Conservation (phyloP, 1,140 invertebrate species). For the Tetramorium alpestre region DNA sequence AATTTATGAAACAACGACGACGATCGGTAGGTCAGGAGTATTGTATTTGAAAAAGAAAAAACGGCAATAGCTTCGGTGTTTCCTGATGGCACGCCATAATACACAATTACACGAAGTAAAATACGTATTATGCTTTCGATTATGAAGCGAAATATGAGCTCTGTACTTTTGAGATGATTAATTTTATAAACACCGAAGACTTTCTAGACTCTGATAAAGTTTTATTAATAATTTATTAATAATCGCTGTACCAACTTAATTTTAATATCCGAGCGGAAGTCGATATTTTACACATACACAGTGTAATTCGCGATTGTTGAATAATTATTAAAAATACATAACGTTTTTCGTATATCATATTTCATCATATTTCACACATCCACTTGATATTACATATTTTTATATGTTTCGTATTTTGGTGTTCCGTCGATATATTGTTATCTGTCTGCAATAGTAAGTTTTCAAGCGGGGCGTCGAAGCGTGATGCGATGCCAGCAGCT, state of each 20-base stretch:
- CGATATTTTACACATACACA: background rate
- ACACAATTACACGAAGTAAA: background rate
- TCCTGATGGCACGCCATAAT: background rate
- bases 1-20: conserved; percentile 38
- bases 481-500: conserved; percentile 14
- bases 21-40: conserved; percentile 7
- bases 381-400: background rate
- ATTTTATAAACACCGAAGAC: background rate
- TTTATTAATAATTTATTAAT: conserved; percentile 1
- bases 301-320: background rate
- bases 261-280: background rate
- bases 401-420: background rate
- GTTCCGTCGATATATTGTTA: background rate
- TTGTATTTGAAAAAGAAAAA: conserved; percentile 15
- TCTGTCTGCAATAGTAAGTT: conserved; percentile 21
- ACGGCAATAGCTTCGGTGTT: background rate
- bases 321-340: background rate
- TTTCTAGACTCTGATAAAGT: background rate
- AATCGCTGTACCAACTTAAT: background rate
- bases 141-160: background rate
- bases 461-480: conserved; percentile 34
- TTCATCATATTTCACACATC: background rate
- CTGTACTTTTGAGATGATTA: conserved; percentile 8
- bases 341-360: background rate
- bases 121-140: background rate